Percentiles rank a stretch among this genome's conserved stretches.
Evolutionary conservation across 2,113 vertebrate species (phyloP).

Genomic region (Cyanoderma ruficeps): DNA sequence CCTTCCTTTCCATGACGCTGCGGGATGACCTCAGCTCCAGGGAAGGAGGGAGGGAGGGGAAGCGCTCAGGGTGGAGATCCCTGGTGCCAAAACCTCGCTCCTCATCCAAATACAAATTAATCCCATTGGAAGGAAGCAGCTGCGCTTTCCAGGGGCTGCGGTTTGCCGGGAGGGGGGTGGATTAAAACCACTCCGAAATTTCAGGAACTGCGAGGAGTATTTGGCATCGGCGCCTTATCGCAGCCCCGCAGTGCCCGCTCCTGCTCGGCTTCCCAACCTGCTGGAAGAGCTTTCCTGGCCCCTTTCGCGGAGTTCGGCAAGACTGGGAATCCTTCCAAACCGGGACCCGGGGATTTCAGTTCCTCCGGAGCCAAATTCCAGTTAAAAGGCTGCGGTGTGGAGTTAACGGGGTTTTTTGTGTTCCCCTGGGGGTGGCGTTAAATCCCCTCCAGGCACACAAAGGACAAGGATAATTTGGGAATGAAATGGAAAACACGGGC

Average conservation of each 20-base stretch:
- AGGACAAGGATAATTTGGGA: neutral
- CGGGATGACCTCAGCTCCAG: neutral
- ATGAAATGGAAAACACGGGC: neutral
- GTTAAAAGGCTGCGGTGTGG: neutral
- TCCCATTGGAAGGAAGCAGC: neutral
- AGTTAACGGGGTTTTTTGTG: neutral
- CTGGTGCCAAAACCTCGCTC: neutral
- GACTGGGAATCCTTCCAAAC: slow-evolving; percentile 16
- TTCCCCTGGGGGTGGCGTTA: neutral
- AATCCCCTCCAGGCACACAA: neutral
- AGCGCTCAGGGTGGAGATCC: neutral
- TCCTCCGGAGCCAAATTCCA: neutral
- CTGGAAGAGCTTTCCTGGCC: neutral
- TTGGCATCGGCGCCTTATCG: neutral
- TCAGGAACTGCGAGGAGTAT: fast-evolving
- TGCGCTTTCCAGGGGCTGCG: neutral
- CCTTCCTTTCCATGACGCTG: neutral
- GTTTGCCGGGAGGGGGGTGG: neutral
- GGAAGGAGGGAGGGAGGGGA: neutral
- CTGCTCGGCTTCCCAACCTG: neutral
- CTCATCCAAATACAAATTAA: neutral
- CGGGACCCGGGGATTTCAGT: neutral
- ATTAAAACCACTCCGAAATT: neutral
- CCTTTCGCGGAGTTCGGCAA: neutral
- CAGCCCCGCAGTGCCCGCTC: neutral